Base-by-base conservation (phyloP, 2,113 vertebrate genomes). In the Catagonus wagneri region DNA sequence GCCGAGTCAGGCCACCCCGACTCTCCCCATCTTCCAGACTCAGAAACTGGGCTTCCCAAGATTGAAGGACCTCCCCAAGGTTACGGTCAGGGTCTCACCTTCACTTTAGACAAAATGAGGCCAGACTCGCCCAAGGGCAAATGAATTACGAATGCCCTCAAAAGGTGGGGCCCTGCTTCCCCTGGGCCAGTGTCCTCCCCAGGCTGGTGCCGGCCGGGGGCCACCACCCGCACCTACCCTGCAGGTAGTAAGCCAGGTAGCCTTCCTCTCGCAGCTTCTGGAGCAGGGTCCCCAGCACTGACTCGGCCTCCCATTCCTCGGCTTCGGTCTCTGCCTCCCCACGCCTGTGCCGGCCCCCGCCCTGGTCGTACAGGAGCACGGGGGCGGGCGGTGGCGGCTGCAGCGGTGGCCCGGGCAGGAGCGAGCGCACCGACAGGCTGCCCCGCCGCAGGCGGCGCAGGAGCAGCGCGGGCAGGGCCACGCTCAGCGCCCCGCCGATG, bases 211-310 rank as follows among this genome's bases (percentile, higher is more conserved):
- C 29, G 20, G 15, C 75, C 19, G 6, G 8, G 6, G 8, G 2
- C 69, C 36, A 12, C 17, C 9, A 4, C 36, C 2, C 3, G 23
- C 79, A 95, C 97, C 52, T 95, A 98, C 98, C 98, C 34, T 98
- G 98, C 0, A 98, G 97, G 54, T 98, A 98, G 96, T 98, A 98
- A 4, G 98, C 98, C 66, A 95, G 94, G 87, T 98, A 98, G 63
- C 98, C 98, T 95, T 98, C 98, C 44, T 98, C 98, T 9, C 96
- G 96, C 12, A 98, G 98, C 95, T 98, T 98, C 95, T 97, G 98
- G 16, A 98, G 97, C 81, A 98, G 78, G 5, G 94, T 97, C 76
- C 96, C 94, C 79, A 98, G 90, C 95, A 98, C 95, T 0, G 98
- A 97, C 27, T 98, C 98, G 5, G 97, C 93, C 16, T 97, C 98